Percentiles rank a stretch among this genome's conserved stretches.
These are phyloP conservation scores for Macroramphosus scolopax DNA, from an alignment of 2,797 vertebrate genomes.

Conservation along the genomic window DNA sequence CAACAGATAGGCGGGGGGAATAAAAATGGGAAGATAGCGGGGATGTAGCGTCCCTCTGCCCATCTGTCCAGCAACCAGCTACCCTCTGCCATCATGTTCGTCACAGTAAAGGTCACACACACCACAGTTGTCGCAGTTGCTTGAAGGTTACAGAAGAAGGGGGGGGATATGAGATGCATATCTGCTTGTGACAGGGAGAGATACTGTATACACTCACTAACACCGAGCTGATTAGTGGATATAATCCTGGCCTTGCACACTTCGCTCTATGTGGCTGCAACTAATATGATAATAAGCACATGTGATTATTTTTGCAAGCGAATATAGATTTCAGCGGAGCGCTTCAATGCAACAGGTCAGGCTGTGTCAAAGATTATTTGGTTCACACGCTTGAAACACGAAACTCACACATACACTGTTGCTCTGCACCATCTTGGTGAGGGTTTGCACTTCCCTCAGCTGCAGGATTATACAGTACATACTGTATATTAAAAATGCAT, in stretches of 20 bases:
- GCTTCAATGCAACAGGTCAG: conserved; percentile 15
- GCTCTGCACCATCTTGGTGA: conserved; percentile 24
- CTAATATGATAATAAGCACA: background rate
- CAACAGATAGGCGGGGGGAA: conserved; percentile 16
- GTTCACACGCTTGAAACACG: conserved; percentile 5
- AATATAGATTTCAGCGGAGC: background rate
- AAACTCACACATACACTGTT: conserved; percentile 1
- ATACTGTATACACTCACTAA: conserved; percentile 11
- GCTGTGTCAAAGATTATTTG: conserved; percentile 26
- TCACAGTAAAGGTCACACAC: conserved; percentile 66
- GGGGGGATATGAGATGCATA: conserved; percentile 37
- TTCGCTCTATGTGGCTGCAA: background rate
- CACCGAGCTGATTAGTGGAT: conserved; percentile 29
- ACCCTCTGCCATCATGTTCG: conserved; percentile 48
- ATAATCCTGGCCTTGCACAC: background rate
- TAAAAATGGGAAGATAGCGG: conserved; percentile 15
- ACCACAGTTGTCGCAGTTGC: conserved; percentile 30
- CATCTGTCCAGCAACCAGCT: conserved; percentile 53
- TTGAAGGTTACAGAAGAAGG: conserved; percentile 56
- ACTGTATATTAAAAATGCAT: conserved; percentile 68
- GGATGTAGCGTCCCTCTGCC: conserved; percentile 41
- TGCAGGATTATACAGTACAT: conserved; percentile 42
- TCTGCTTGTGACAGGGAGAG: conserved; percentile 20
- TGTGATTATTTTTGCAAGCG: background rate
- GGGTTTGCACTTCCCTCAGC: conserved; percentile 26